These are phyloP conservation scores for Silurus lanzhouensis DNA, from an alignment of 2,797 vertebrate species.

Conservation along the genomic window DNA sequence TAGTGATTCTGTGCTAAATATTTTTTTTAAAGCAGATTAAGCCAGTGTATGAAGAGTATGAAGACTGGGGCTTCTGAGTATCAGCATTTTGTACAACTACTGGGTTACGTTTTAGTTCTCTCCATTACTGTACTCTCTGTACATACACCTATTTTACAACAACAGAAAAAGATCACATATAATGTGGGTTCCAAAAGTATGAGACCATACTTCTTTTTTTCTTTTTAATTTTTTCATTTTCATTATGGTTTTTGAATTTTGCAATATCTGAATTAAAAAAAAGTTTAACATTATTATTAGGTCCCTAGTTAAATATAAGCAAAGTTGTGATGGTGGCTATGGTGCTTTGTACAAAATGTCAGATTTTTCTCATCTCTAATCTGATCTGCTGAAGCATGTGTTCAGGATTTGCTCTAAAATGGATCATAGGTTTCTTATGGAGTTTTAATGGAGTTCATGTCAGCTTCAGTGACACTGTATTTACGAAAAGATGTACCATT, in stretches of 20 bases:
- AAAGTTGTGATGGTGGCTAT: background rate
- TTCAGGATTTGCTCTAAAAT: background rate
- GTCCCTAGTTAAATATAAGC: background rate
- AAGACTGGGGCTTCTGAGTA: background rate
- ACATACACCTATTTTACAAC: background rate
- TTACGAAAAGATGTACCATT: background rate
- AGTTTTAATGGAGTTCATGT: background rate
- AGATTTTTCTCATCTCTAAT: background rate
- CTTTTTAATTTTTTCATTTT: no score
- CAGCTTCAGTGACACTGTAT: background rate
- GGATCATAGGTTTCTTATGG: background rate
- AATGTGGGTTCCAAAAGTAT: background rate
- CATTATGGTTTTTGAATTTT: background rate
- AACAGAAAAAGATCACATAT: background rate
- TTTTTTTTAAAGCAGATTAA: background rate
- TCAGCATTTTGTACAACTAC: background rate
- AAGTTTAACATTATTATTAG: background rate
- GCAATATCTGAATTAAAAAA: background rate
- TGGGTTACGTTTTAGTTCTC: background rate
- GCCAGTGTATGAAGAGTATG: background rate
- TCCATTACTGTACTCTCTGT: background rate
- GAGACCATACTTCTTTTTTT: background rate
- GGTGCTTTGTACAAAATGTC: background rate
- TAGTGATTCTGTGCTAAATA: background rate
- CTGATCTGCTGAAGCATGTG: background rate